Conservation (phyloP, 2,888 invertebrate species). For the Copidosoma aretas region DNA sequence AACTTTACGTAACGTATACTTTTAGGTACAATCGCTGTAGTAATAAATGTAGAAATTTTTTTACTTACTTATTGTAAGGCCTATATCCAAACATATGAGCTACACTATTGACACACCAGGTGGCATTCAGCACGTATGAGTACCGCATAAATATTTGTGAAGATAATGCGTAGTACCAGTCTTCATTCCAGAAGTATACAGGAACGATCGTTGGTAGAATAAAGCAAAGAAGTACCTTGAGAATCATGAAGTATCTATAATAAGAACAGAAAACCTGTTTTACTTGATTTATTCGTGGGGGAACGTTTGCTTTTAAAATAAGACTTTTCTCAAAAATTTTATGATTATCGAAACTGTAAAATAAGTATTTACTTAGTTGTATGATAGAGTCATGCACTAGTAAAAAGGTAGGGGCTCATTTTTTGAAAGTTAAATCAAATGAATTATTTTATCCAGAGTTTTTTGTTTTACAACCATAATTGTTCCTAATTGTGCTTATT, state of each 20-base stretch:
- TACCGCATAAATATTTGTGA: constrained; percentile 64
- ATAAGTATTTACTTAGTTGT: no score
- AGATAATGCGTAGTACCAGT: constrained; percentile 62
- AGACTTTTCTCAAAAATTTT: no score
- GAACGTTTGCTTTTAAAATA: no score
- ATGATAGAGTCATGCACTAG: no score
- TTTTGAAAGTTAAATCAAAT: no score
- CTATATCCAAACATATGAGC: constrained; percentile 64
- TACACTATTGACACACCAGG: constrained; percentile 69
- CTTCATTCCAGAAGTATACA: constrained; percentile 67
- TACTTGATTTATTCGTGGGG: neutral
- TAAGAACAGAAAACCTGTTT: neutral
- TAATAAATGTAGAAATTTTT: neutral
- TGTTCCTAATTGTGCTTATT: no score
- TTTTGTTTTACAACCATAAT: no score
- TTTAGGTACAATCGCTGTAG: neutral
- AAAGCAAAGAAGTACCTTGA: constrained; percentile 67
- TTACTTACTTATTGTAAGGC: constrained; percentile 56
- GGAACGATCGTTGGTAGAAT: constrained; percentile 68
- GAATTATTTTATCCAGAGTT: no score
- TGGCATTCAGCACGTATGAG: constrained; percentile 64
- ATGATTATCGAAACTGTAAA: no score
- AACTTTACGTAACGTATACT: neutral
- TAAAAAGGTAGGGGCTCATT: no score
- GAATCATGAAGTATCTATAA: constrained; percentile 63